These are phyloP conservation scores for Nemurella pictetii DNA, from an alignment of 2,888 invertebrate species.

Conservation along the genomic window DNA sequence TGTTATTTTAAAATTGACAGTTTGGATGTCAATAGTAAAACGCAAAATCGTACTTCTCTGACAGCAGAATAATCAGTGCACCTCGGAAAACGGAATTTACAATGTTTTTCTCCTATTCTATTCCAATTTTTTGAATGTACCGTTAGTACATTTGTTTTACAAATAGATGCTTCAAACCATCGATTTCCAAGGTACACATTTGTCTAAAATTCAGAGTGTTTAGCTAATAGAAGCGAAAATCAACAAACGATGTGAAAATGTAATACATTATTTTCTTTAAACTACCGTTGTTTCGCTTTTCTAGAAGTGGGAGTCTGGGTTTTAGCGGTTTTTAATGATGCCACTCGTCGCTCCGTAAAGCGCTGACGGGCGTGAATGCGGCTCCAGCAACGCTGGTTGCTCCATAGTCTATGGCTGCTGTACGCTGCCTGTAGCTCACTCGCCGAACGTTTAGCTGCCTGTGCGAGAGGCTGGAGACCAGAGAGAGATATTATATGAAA, in stretches of 20 bases:
- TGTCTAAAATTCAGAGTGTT: background rate
- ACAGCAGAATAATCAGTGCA: background rate
- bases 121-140: background rate
- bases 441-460: background rate
- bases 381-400: background rate
- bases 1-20: background rate
- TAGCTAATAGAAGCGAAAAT: too few relatives aligned
- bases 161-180: too few relatives aligned
- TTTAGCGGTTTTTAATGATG: background rate
- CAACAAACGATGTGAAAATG: background rate
- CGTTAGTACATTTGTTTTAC: too few relatives aligned
- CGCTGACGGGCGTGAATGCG: too few relatives aligned
- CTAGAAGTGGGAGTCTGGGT: background rate
- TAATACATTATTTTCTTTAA: background rate
- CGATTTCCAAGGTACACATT: background rate
- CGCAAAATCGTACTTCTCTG: background rate
- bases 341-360: background rate
- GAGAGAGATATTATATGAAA: background rate
- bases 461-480: too few relatives aligned
- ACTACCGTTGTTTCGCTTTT: background rate
- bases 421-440: background rate
- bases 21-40: background rate
- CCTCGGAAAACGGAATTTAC: too few relatives aligned
- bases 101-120: background rate
- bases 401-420: too few relatives aligned